phyloP scores from a whole-genome alignment of 2,888 invertebrate genomes.

The Drosophila nr. fundita region DNA sequence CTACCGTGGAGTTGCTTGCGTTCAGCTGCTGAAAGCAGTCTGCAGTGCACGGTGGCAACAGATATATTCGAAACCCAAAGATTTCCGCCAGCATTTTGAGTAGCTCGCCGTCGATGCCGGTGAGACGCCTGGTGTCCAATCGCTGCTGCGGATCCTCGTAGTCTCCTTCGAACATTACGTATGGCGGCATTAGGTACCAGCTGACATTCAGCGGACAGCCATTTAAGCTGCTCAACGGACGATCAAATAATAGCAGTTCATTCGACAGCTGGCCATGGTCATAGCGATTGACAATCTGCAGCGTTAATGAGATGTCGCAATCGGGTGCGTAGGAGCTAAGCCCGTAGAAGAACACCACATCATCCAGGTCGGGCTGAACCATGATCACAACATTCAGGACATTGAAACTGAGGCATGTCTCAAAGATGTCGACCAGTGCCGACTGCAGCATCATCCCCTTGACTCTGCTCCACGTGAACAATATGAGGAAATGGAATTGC shows the following conservation, averaged over 20 bases:
- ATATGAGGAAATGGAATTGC: conserved; percentile 74
- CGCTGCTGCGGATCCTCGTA: conserved; percentile 40
- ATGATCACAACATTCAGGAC: conserved; percentile 77
- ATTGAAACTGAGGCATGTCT: conserved; percentile 45
- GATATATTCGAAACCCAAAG: conserved; percentile 70
- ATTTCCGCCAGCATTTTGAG: conserved; percentile 63
- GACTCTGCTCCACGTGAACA: conserved; percentile 49
- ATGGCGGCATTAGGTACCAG: conserved; percentile 62
- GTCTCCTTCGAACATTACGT: conserved; percentile 72
- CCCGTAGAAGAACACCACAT: conserved; percentile 54
- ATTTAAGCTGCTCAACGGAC: conserved; percentile 44
- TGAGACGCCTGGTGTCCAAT: conserved; percentile 49
- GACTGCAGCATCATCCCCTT: background rate
- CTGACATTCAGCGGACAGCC: conserved; percentile 73
- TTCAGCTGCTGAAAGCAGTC: conserved; percentile 62
- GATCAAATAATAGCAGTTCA: conserved; percentile 56
- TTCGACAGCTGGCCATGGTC: conserved; percentile 37
- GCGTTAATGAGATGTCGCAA: conserved; percentile 37
- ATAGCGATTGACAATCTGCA: conserved; percentile 61
- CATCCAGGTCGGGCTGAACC: conserved; percentile 28
- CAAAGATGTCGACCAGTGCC: conserved; percentile 61
- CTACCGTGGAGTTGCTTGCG: conserved; percentile 54
- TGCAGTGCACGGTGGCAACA: conserved; percentile 59
- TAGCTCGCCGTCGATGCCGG: conserved; percentile 79
- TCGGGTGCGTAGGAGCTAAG: conserved; percentile 34